These are phyloP conservation scores for Dromaius novaehollandiae DNA, from an alignment of 2,113 vertebrate species.

Conservation along the genomic window DNA sequence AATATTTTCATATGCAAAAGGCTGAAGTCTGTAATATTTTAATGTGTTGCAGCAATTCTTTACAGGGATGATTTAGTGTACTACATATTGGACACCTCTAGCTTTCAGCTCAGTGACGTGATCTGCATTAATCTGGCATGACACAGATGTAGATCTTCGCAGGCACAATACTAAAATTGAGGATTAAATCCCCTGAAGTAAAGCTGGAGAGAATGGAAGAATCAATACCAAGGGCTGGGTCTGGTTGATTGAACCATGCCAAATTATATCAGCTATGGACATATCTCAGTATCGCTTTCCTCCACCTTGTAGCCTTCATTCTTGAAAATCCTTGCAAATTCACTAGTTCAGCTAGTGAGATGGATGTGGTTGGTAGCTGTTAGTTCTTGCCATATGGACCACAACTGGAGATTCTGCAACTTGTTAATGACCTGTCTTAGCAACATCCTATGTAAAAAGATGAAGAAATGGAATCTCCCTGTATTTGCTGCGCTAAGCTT, in stretches of 20 bases:
- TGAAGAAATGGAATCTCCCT: neutral
- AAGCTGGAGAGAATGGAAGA: neutral
- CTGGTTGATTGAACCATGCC: neutral
- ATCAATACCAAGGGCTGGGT: neutral
- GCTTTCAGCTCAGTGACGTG: neutral
- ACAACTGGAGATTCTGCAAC: neutral
- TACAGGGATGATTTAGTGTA: neutral
- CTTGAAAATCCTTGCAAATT: neutral
- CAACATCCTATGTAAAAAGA: slow-evolving; percentile 4
- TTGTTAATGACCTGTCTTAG: slow-evolving; percentile 36
- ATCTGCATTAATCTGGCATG: neutral
- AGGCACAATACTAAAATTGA: neutral
- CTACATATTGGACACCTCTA: neutral
- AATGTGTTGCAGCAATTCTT: neutral
- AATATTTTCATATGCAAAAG: neutral
- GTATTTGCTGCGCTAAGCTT: neutral
- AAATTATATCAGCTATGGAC: neutral
- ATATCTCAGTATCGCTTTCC: neutral
- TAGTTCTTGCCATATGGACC: neutral
- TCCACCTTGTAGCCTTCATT: neutral
- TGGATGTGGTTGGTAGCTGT: neutral
- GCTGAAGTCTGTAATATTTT: neutral
- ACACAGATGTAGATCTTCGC: neutral
- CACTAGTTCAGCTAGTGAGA: neutral
- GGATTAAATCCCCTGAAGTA: neutral